Evolutionary conservation across 2,797 vertebrate genomes (phyloP), one percentile per base, ranked within the genome.

Genomic region (Fundulus diaphanus): DNA sequence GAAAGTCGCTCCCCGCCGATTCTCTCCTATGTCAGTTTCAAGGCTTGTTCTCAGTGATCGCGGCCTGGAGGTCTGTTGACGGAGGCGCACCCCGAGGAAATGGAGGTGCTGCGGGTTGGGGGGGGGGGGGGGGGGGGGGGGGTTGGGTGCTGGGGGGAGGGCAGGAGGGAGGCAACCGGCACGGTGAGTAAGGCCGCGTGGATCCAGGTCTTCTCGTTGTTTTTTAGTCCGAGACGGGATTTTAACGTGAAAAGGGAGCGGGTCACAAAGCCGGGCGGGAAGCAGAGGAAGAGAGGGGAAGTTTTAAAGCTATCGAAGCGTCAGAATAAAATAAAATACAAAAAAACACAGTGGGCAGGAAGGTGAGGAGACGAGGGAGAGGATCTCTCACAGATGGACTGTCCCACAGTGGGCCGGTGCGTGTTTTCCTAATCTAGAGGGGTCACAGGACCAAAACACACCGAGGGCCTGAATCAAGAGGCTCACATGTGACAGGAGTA

Each of bases 251-350:
- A 79, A 83, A 74, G 82, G 33, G 87, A 85, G 86, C 72, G 89
- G 81, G 79, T 81, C 57, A 67, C 84, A 70, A 85, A 85, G 85
- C 83, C 82, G 79, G 77, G 84, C 82, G 82, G 90, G 85, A 81
- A 85, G 85, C 84, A 79, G 84, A 87, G 18, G 57, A 74, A 80
- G 70, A 75, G 75, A 71, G 77, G 69, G 52, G 5, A 86, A 82
- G 85, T 87, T 86, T 92, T 94, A 95, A 96, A 96, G 92, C 95
- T 95, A 91, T 94, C 70, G 16, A 71, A 91, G 87, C 76, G 81
- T 90, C 85, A 83, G 85, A 91, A 89, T 81, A 88, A 87, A n/a
- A n/a, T n/a, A n/a, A n/a, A n/a, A n/a, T n/a, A n/a, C n/a, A n/a
- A n/a, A n/a, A n/a, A 90, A 90, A 92, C 76, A 85, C 81, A 68